phyloP scores from a whole-genome alignment of 2,888 invertebrate species.

The Phalera bucephala region DNA sequence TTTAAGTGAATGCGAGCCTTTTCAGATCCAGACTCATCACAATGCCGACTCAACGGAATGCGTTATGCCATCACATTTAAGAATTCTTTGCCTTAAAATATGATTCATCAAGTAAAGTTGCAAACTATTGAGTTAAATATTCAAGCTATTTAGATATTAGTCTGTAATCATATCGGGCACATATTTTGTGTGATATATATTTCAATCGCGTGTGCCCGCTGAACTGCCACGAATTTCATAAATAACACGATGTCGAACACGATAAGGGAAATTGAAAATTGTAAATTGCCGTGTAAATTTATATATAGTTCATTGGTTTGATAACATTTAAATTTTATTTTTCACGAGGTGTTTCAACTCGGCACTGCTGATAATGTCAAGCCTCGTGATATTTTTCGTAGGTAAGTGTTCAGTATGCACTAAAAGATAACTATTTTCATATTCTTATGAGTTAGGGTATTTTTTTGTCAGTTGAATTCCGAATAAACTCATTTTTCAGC shows the following conservation, averaged over 20 bases:
- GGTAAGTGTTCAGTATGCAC: slow-evolving; percentile 33
- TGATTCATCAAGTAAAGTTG: too few relatives aligned
- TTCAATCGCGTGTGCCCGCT: slow-evolving; percentile 9
- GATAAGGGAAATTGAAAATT: slow-evolving; percentile 70
- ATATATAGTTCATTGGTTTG: slow-evolving; percentile 39
- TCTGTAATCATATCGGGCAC: slow-evolving; percentile 8
- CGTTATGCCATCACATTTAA: slow-evolving; percentile 19
- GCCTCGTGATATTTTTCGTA: slow-evolving; percentile 30
- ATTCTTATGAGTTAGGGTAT: too few relatives aligned
- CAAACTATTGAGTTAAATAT: too few relatives aligned
- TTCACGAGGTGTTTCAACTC: slow-evolving; percentile 32
- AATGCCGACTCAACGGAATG: slow-evolving; percentile 28
- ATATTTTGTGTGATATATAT: slow-evolving; percentile 11
- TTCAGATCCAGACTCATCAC: slow-evolving; percentile 27
- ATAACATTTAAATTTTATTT: slow-evolving; percentile 39
- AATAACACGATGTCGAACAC: slow-evolving; percentile 27
- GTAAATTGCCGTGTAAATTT: slow-evolving; percentile 61
- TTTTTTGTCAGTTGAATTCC: too few relatives aligned
- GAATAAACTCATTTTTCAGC: too few relatives aligned
- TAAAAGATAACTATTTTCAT: too few relatives aligned
- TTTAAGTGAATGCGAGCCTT: slow-evolving; percentile 42
- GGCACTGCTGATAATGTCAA: slow-evolving; percentile 45
- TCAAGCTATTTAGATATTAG: slow-evolving; percentile 3
- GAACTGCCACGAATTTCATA: slow-evolving; percentile 24
- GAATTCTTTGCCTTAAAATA: slow-evolving; percentile 1